Base-by-base conservation (phyloP, 2,888 invertebrate genomes). In the Sinelater perroti region DNA sequence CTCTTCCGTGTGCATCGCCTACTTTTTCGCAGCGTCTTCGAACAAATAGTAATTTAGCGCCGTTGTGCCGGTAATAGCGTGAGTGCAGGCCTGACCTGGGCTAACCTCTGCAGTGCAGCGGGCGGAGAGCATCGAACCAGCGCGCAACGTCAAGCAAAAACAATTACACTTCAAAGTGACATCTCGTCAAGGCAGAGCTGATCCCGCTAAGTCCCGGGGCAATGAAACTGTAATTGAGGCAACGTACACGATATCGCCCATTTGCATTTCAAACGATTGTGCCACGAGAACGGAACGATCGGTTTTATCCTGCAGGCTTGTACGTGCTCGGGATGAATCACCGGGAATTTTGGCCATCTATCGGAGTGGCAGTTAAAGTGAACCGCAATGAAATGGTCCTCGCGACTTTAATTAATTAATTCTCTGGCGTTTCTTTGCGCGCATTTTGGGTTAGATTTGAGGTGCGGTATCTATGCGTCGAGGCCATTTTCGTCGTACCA, bases 81-180 rank as follows among this genome's bases (percentile, higher is more conserved):
- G 66, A 65, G 69, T 63, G 66, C 59, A 61, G 63, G 60, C 65
- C 66, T 65, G 70, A 70, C 71, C 70, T 70, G 61, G 59, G 58
- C 64, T 69, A 68, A 70, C 69, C 67, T 69, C 62, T 55, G 52
- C 47, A 44, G 49, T 56, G 54, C 56, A 51, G 53, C 50, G 63
- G 60, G 59, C 53, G 67, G 61, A 65, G 63, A 61, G 61, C 64
- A 65, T 64, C 66, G 64, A 63, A 67, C 67, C 67, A 67, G 60
- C 63, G 60, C 64, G 64, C 61, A 66, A 67, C 67, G 64, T 60
- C 67, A 63, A 67, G 61, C 63, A 68, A 68, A 69, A 69, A 69
- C 68, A 68, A 70, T 69, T 62, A 67, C 64, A 61, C 67, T 64
- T 65, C 62, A 65, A 63, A 67, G 62, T 70, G 69, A 69, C 69